Base-by-base conservation (phyloP, 2,113 vertebrate genomes). In the Galbula dea region DNA sequence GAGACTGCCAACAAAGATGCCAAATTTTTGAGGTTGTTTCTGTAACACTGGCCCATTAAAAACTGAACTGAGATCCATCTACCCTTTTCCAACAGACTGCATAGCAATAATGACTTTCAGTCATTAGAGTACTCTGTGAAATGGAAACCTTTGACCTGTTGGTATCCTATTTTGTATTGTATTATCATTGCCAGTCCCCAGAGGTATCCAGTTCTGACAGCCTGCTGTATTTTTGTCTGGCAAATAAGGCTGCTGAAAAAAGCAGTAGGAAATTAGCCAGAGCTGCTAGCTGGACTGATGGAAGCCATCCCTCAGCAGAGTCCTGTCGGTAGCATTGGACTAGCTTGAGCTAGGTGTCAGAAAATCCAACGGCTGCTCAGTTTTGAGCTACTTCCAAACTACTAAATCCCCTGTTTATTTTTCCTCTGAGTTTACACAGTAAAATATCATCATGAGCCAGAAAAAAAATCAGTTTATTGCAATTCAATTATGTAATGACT, bases 401-500 rank as follows among this genome's bases (percentile, higher is more conserved):
- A 87, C 65, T 84, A 96, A 96, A 95, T 93, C 90, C 81, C 77
- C 76, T 97, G 91, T 97, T 98, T 96, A 97, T 95, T 97, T 97
- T 97, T 94, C 84, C 80, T 95, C 79, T 89, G 72, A 83, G 91
- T 96, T 97, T 97, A 96, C 90, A 96, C 81, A 97, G 95, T 86
- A 84, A 96, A 97, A 97, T 96, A 89, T 51, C 93, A 96, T 86
- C 78, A 80, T 22, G 86, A 95, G 91, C 94, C 96, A 97, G 96
- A 95, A 95, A 96, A 89, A 97, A 29, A 21, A 32, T 95, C 95
- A 69, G 91, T 96, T 96, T 95, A 93, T 95, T 97, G 88, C 95
- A 96, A 96, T 96, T 97, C 93, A 97, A 96, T 98, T 97, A 97
- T 97, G 96, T 95, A 93, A 96, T 72, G 82, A 92, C 86, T 95